Percentiles rank a stretch among this genome's conserved stretches.
phyloP scores from a whole-genome alignment of 2,113 vertebrate species.

The Lampris megalopsis region DNA sequence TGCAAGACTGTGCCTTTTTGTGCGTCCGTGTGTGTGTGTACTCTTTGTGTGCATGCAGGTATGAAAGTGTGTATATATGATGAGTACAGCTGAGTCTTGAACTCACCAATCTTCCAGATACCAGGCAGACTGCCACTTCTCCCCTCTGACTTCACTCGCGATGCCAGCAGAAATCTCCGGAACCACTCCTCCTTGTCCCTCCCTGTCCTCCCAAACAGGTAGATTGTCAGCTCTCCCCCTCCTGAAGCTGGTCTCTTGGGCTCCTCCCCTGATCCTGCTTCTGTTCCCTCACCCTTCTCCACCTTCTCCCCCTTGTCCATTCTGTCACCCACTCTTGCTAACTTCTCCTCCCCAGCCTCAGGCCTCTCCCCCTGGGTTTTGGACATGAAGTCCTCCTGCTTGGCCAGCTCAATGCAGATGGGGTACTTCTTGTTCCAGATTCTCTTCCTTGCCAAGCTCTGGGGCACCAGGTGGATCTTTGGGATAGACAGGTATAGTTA shows the following conservation, averaged over 20 bases:
- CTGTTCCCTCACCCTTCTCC: constrained; percentile 18
- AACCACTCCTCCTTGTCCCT: constrained; percentile 99
- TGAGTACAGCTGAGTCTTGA: neutral
- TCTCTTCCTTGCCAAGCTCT: constrained; percentile 93
- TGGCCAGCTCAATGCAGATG: constrained; percentile 94
- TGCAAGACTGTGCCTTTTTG: too few relatives aligned
- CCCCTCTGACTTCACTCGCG: constrained; percentile 86
- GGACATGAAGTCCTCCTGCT: constrained; percentile 97
- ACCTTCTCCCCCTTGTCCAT: constrained; percentile 80
- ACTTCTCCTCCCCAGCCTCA: constrained; percentile 78
- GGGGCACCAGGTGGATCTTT: constrained; percentile 94
- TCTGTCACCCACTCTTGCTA: constrained; percentile 62
- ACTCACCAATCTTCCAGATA: constrained; percentile 86
- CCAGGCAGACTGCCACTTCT: constrained; percentile 80
- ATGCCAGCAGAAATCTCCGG: constrained; percentile 89
- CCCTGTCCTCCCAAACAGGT: constrained; percentile 96
- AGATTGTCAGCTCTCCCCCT: constrained; percentile 89
- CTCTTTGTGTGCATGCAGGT: neutral
- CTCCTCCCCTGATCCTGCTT: constrained; percentile 77
- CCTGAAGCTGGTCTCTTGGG: constrained; percentile 78
- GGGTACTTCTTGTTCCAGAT: constrained; percentile 99
- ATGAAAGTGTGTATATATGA: neutral
- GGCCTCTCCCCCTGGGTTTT: constrained; percentile 89
- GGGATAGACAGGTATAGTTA: constrained; percentile 1
- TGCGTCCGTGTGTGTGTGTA: neutral